Evolutionary conservation across 1,140 invertebrate species (phyloP), one percentile per base, ranked within the genome.

Genomic region (Drosophila orosa): DNA sequence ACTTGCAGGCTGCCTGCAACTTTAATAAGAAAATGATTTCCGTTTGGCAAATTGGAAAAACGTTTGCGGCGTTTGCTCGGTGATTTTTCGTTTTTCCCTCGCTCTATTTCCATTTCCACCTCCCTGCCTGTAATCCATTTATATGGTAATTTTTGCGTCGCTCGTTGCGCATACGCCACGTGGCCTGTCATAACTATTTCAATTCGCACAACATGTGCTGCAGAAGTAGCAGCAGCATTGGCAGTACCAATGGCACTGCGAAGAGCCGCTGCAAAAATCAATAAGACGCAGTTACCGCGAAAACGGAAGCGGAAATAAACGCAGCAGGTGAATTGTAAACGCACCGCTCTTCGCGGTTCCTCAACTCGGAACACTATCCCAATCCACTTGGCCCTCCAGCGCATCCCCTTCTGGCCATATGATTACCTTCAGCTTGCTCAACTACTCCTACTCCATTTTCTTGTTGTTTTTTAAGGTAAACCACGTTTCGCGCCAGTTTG

Each of bases 11-110:
- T 66, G 66, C 54, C 58, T 87, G 84, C 76, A 87, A 87, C 83
- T 87, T 89, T 87, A 87, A 86, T 87, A 87, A 80, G 83, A 79
- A 87, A 87, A 87, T 87, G 80, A 87, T 87, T 89, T 87, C 83
- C 83, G 84, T 87, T 89, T 89, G 83, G 83, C 83, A 87, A 87
- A 87, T 87, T 87, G 83, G 83, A 87, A 87, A 86, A 89, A 77
- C 83, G 83, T 79, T 89, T 89, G 82, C 60, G 76, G 76, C 63
- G 68, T 74, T 60, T 67, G 52, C 69, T 52, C 33, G 56, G 22
- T 65, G 29, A 37, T 60, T 50, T 62, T 56, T 67, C 62, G 39
- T 44, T 55, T 57, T 40, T 37, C 37, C 74, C 69, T 45, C 48
- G 44, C 57, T 61, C 39, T 61, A 68, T 79, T 65, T 44, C 74